Evolutionary conservation across 2,113 vertebrate species (phyloP).

Genomic region (Trematomus loennbergii): DNA sequence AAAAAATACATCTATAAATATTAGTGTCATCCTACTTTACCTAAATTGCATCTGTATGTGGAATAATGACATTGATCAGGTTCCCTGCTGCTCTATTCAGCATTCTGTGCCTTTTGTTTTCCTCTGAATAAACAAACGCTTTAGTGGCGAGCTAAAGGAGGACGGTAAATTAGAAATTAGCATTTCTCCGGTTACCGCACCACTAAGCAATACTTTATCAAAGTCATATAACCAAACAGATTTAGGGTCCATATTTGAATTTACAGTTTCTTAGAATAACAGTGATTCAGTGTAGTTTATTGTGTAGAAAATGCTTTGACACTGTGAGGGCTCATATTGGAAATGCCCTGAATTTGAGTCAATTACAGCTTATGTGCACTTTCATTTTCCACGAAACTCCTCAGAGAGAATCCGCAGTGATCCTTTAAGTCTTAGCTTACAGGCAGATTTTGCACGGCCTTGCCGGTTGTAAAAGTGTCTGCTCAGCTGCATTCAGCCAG

Average conservation of each 20-base stretch:
- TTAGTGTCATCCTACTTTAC: conserved; percentile 7
- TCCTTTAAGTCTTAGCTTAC: conserved; percentile 17
- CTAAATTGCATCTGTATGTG: conserved; percentile 3
- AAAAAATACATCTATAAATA: conserved; percentile 8
- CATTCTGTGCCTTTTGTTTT: background rate
- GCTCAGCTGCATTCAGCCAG: conserved; percentile 48
- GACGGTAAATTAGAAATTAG: conserved; percentile 32
- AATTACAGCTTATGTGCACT: conserved; percentile 12
- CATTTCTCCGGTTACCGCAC: conserved; percentile 40
- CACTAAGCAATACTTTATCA: conserved; percentile 52
- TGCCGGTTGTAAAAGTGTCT: conserved; percentile 41
- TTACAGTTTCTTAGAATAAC: conserved; percentile 44
- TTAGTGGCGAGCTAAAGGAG: conserved; percentile 8
- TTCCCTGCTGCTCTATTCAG: conserved; percentile 22
- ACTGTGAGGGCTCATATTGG: background rate
- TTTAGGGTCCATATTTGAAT: conserved; percentile 19
- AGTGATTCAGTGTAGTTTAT: conserved; percentile 18
- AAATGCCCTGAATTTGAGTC: conserved; percentile 14
- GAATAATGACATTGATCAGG: conserved; percentile 15
- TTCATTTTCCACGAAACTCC: background rate
- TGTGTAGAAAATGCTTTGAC: conserved; percentile 6
- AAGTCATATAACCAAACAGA: conserved; percentile 34
- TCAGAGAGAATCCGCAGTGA: background rate
- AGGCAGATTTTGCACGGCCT: background rate
- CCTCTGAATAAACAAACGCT: conserved; percentile 10